Evolutionary conservation across 92 coral and sea anemone species (phyloP), one percentile per base, ranked within the genome.

Genomic region (Porites cylindrica): DNA sequence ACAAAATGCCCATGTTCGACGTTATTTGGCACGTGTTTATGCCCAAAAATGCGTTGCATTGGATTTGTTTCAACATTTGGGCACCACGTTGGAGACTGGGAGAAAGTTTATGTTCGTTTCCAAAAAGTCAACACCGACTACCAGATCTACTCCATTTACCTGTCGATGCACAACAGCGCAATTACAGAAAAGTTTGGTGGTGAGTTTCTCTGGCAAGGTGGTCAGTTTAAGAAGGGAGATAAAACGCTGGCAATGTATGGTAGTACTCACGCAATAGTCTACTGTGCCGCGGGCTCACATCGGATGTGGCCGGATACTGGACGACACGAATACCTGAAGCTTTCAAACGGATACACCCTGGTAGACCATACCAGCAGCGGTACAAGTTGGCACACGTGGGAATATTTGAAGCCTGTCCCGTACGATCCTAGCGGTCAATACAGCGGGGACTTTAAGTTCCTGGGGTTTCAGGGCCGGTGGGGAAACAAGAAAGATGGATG

Each of bases 211-310:
- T 75, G 79, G 79, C 23, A 52, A 75, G 63, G 24, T 16, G 79
- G 79, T 18, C 2, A 52, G 32, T 75, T 75, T 47, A 75, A 7
- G 17, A 75, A 53, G 50, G 79, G 79, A 13, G 16, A 62, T 75
- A 13, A 23, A 75, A 13, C 79, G 8, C 64, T 75, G 8, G 79
- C 1, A 38, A 75, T 75, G 79, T 18, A 53, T 75, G 64, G n/a
- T 1, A 65, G 79, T 52, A 75, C 79, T n/a, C 79, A 75, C 62
- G 79, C 79, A 75, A 75, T 75, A 75, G 79, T 75, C 79, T 75
- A 53, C 63, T 16, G 23, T 4, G 79, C 79, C 14, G 79, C 14
- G 43, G 79, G 79, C 16, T 75, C 79, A n/a, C 79, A 75, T 52
- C 65, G 79, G 62, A 75, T 75, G 24, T 75, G 79, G 79, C 79